A percentile compares a stretch with the other conserved stretches of the same genome.
Evolutionary conservation across 2,888 invertebrate genomes (phyloP).

Genomic region (Sinopyrophorus schimmeli): DNA sequence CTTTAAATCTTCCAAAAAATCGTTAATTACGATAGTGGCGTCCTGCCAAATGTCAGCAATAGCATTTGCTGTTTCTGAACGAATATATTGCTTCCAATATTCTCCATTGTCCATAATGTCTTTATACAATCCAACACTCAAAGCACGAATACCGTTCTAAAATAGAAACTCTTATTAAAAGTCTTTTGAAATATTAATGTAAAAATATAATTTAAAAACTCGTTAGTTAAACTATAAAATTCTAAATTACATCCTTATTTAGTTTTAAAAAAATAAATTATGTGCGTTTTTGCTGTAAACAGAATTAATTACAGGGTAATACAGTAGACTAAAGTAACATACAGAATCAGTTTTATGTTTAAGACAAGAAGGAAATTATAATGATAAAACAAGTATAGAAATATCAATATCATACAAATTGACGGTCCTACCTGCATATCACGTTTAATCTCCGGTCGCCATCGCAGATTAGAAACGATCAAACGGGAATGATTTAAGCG

Average conservation of each 20-base stretch:
- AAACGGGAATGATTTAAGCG: slow-evolving; percentile 83
- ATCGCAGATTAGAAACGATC: slow-evolving; percentile 75
- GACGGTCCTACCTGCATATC: slow-evolving; percentile 59
- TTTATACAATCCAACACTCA: slow-evolving; percentile 57
- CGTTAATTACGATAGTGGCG: slow-evolving; percentile 69
- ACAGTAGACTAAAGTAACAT: too few species aligned
- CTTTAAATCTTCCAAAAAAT: slow-evolving; percentile 71
- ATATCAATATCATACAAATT: background rate
- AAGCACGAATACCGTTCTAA: slow-evolving; percentile 55
- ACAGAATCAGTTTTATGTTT: too few species aligned
- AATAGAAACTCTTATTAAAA: too few species aligned
- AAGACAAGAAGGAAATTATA: too few species aligned
- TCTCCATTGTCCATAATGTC: slow-evolving; percentile 60
- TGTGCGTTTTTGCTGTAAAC: too few species aligned
- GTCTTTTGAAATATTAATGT: too few species aligned
- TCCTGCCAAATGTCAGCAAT: slow-evolving; percentile 74
- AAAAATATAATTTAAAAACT: too few species aligned
- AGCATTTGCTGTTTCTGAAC: slow-evolving; percentile 70
- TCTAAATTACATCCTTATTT: too few species aligned
- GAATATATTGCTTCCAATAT: slow-evolving; percentile 68
- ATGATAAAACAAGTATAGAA: too few species aligned
- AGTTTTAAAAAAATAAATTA: too few species aligned
- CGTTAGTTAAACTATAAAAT: too few species aligned
- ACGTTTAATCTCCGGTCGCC: slow-evolving; percentile 74
- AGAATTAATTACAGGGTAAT: too few species aligned